phyloP scores from a whole-genome alignment of 2,888 invertebrate genomes.

The Drosophila putrida region DNA sequence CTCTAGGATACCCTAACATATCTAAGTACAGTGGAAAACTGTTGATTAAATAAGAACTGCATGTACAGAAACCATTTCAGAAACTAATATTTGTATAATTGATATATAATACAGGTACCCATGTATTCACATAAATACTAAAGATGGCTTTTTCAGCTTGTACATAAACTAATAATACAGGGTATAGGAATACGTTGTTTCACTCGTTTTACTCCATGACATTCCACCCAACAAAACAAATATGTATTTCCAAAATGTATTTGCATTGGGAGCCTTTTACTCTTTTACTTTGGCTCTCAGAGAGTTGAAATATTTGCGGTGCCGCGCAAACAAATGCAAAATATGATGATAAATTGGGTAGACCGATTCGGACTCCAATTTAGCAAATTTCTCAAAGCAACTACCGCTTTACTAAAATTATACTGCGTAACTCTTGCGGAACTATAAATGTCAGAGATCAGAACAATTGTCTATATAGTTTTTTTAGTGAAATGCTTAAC shows the following conservation, averaged over 20 bases:
- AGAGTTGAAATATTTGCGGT: constrained; percentile 57
- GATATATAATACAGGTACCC: too few species aligned
- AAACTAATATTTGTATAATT: too few species aligned
- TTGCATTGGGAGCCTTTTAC: constrained; percentile 47
- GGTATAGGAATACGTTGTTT: constrained; percentile 27
- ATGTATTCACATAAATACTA: too few species aligned
- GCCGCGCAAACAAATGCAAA: constrained; percentile 46
- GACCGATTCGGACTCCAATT: too few species aligned
- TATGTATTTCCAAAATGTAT: constrained; percentile 57
- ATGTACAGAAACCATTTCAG: too few species aligned
- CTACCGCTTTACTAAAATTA: background rate
- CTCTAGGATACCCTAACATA: background rate
- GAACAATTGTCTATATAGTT: background rate
- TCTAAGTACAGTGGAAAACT: background rate
- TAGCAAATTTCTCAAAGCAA: background rate
- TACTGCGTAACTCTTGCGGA: too few species aligned
- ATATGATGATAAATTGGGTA: constrained; percentile 36
- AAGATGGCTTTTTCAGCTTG: background rate
- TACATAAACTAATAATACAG: background rate
- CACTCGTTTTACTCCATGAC: constrained; percentile 1
- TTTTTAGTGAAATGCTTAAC: background rate
- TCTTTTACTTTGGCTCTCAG: constrained; percentile 38
- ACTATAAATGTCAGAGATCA: background rate
- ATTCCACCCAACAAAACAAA: constrained; percentile 34
- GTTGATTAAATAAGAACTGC: too few species aligned